Evolutionary conservation across 2,797 vertebrate species (phyloP), one percentile per base, ranked within the genome.

Genomic region (Lepus oiostolus): DNA sequence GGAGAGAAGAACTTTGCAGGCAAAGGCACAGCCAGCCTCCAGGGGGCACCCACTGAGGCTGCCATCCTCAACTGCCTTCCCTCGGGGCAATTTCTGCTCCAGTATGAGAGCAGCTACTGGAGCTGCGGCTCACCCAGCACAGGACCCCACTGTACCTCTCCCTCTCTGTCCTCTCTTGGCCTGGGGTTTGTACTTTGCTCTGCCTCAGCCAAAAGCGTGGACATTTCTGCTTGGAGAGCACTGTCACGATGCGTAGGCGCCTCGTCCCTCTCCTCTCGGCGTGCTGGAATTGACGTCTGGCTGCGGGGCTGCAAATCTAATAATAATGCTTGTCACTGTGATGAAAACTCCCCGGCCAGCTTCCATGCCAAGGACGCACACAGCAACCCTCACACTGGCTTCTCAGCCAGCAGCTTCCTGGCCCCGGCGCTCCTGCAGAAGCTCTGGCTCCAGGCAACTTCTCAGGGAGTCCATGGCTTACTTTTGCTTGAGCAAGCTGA

Each of bases 401-500:
- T 70, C 32, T 32, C 75, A 2, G 8, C 63, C 50, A 16, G 42
- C 67, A 2, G 30, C 70, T 35, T 22, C 52, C 21, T 0, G 0
- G 12, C 35, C 35, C 67, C 2, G 5, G 62, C 30, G 22, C 47
- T 54, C 65, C 80, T 28, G 74, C 38, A 35, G 67, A 47, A 22
- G n/a, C 38, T 24, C n/a, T 7, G 3, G 65, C 87, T 90, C 79
- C 4, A 4, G 75, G 85, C 82, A 3, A 50, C 71, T 79, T 92
- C 85, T 52, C 35, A 54, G 81, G 95, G 90, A 85, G 67, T 28
- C 92, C 30, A 14, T 5, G 62, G 83, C 63, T 95, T 79, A 16
- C 85, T 96, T 95, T 91, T 80, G 58, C 58, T 88, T 81, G 91
- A 76, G 30, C 74, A 79, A 95, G 85, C 85, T 91, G 75, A 95